Percentiles rank a stretch among this genome's conserved stretches.
phyloP scores from a whole-genome alignment of 37 sponge, comb jelly and placozoan species.

The Agelas oroides region DNA sequence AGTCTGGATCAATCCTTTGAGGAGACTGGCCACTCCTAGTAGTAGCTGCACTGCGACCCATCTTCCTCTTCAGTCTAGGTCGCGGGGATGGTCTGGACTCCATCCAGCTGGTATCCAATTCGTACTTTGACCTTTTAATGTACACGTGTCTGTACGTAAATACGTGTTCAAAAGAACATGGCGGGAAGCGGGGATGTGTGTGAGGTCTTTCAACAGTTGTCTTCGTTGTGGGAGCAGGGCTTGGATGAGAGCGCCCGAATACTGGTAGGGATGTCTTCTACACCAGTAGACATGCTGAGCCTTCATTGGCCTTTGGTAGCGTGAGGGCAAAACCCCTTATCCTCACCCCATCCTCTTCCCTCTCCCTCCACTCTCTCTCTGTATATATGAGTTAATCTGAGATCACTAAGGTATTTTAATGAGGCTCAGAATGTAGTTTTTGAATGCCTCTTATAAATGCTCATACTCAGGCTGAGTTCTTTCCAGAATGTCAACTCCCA shows the following conservation, averaged over 20 bases:
- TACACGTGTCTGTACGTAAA: neutral
- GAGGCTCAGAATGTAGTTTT: no score
- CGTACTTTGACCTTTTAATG: neutral
- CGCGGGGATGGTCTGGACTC: neutral
- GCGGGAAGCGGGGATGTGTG: neutral
- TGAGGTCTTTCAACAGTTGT: constrained; percentile 13
- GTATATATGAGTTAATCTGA: no score
- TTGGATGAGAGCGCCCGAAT: constrained; percentile 13
- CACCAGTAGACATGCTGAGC: no score
- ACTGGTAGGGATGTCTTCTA: constrained; percentile 26
- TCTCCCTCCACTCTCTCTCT: no score
- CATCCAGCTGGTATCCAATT: neutral
- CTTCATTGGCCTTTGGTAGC: no score
- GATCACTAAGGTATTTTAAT: no score
- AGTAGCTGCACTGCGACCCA: neutral
- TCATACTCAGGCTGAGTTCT: no score
- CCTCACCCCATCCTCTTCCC: no score
- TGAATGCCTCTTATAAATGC: no score
- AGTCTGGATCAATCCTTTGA: neutral
- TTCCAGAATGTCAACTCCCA: no score
- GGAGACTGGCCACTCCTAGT: neutral
- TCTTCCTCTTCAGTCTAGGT: constrained; percentile 3
- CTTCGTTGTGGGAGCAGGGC: constrained; percentile 20
- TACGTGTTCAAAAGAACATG: neutral
- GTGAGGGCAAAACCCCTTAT: no score